phyloP scores from a whole-genome alignment of 2,113 vertebrate genomes.

The Probosciger aterrimus region DNA sequence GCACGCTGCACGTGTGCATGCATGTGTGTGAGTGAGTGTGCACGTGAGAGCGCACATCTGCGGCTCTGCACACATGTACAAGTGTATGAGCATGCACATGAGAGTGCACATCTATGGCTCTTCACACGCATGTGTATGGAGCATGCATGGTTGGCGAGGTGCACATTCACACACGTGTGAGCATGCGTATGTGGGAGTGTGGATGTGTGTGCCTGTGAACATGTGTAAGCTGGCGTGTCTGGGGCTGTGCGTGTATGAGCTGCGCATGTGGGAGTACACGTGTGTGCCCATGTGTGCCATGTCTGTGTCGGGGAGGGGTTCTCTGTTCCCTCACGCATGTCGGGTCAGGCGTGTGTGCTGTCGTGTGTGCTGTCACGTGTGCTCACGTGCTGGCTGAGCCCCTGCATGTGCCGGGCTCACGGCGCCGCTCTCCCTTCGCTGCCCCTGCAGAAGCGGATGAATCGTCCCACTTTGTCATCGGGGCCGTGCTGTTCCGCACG shows the following conservation, averaged over 20 bases:
- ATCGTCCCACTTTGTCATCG: constrained; percentile 91
- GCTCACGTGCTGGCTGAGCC: neutral
- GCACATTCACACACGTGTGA: accelerated
- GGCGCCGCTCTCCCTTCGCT: neutral
- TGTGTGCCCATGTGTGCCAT: neutral
- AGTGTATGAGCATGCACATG: accelerated
- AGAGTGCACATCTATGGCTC: accelerated
- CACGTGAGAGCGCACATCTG: neutral
- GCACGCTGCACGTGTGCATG: accelerated
- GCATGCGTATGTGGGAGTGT: accelerated
- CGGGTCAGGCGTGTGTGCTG: neutral
- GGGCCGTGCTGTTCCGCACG: constrained; percentile 93
- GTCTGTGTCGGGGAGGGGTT: neutral
- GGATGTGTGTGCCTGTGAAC: accelerated
- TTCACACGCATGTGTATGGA: too few species aligned
- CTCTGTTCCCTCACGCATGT: accelerated
- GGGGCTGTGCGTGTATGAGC: accelerated
- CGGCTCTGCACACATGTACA: accelerated
- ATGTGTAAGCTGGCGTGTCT: accelerated
- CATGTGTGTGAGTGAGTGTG: neutral
- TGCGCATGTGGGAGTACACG: neutral
- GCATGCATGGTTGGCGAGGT: accelerated
- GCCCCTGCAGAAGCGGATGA: constrained; percentile 80
- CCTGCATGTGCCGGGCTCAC: neutral
- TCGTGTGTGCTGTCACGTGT: accelerated